Base-by-base conservation (phyloP, 2,113 vertebrate genomes). In the Puntigrus tetrazona region DNA sequence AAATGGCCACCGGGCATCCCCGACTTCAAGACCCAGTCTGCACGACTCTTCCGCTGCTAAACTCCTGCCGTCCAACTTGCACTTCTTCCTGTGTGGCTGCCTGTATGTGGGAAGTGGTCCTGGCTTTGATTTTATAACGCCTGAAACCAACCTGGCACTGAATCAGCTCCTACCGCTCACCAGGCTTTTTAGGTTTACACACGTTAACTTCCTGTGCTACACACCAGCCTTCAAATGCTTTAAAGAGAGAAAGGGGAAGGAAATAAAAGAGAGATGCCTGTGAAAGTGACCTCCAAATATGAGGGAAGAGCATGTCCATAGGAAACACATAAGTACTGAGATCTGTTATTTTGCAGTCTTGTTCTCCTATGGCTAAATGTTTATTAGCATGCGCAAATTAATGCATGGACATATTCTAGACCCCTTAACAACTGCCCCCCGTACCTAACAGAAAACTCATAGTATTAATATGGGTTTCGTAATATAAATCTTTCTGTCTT, bases 41-140 rank as follows among this genome's bases (percentile, higher is more conserved):
- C 87, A 92, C 86, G 80, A 88, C 82, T 92, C 84, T 93, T 94
- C 94, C 92, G 91, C 91, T 92, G 90, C 90, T 91, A 91, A 93
- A 92, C 90, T 93, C 89, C 87, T 85, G 89, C 90, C 87, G 88
- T 91, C 90, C 89, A 38, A 87, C 87, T 89, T 27, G 79, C 80
- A 65, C 25, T 5, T 69, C 41, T 81, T 45, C 87, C 83, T 81
- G 73, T 84, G 25, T 82, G 43, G 20, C 75, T 47, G 88, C 90
- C 92, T 88, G 55, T 90, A 78, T 92, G 93, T 87, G 87, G 67
- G 81, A 86, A 77, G 16, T 1, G 82, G 69, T 84, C 89, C 90
- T 90, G 91, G 90, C 93, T 95, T 93, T 93, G 91, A 92, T 93
- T 93, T 93, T 87, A 90, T 86, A 88, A 91, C 9, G 89, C 93